Evolutionary conservation across 2,888 invertebrate species (phyloP), one percentile per base, ranked within the genome.

Genomic region (Orchestes rusci): DNA sequence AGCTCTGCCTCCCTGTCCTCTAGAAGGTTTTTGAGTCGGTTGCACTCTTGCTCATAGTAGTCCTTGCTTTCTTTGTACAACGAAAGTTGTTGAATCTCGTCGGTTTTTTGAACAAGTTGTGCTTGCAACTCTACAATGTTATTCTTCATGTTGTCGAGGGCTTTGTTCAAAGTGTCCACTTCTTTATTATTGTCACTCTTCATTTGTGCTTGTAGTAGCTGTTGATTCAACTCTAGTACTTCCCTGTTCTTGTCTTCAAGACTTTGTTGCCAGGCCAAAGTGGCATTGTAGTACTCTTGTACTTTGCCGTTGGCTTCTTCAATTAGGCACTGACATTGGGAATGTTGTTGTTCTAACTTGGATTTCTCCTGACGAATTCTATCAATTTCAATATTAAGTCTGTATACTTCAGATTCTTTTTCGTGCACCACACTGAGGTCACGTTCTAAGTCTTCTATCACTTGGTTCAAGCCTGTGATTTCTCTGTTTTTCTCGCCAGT

Each of bases 131-230:
- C n/a, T n/a, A n/a, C n/a, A n/a, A n/a, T n/a, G n/a, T n/a, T n/a
- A n/a, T n/a, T n/a, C n/a, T n/a, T n/a, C n/a, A n/a, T n/a, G n/a
- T n/a, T n/a, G 2, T 39, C 30, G 36, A 56, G 30, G 33, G 57
- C 56, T 19, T 52, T 50, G 43, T 60, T 59, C 27, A 66, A 40
- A 5, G 50, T 52, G 30, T 57, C 51, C 4, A 56, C 49, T 27
- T 56, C 57, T 41, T 59, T 58, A 42, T 63, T 59, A 27, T 56
- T 53, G 39, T 59, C 56, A 16, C 51, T 38, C 18, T 31, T 43
- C 23, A 53, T 46, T 12, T 39, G 36, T 1, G 52, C 23, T 23
- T 53, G 42, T 36, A 58, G 49, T 7, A 61, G 33, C 36, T 55
- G 54, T 28, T 50, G 34, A 8, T 53, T 57, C 16, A 59, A 39